A percentile compares a stretch with the other conserved stretches of the same genome.
phyloP scores from a whole-genome alignment of 2,888 invertebrate genomes.

The Taphrorychus bicolor region DNA sequence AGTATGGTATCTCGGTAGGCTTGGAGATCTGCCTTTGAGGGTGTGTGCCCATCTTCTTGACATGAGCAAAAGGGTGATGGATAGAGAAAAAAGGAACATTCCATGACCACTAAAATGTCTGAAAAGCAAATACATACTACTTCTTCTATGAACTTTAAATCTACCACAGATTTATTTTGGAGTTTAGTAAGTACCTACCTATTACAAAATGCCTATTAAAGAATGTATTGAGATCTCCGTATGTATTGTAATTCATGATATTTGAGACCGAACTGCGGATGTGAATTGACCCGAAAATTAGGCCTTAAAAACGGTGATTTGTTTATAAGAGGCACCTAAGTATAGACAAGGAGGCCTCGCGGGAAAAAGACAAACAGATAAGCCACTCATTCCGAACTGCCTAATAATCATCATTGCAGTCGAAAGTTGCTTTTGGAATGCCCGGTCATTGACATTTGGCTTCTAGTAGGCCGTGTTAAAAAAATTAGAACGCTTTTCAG shows the following conservation, averaged over 20 bases:
- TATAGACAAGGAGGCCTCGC: not conserved
- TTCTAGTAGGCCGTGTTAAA: constrained; percentile 2
- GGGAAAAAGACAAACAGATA: not conserved
- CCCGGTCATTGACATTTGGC: constrained; percentile 6
- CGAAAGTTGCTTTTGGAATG: constrained; percentile 6
- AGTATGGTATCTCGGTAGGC: too few species aligned
- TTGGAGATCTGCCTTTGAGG: too few species aligned
- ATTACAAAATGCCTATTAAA: too few species aligned
- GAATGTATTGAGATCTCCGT: not conserved
- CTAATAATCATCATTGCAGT: constrained; percentile 6
- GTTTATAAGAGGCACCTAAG: not conserved
- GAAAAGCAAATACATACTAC: too few species aligned
- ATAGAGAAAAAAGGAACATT: too few species aligned
- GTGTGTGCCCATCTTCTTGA: too few species aligned
- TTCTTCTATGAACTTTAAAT: too few species aligned
- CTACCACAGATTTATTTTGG: too few species aligned
- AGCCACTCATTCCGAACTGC: not conserved
- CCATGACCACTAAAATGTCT: too few species aligned
- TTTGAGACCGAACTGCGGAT: not conserved
- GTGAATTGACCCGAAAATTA: not conserved
- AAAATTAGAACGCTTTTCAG: not conserved
- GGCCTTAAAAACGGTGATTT: not conserved
- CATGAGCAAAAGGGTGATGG: too few species aligned
- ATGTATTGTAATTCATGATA: not conserved
- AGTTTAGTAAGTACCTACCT: too few species aligned